Percentiles rank a stretch among this genome's conserved stretches.
Evolutionary conservation across 64 coral and sea anemone species (phyloP).

Genomic region (Hydrozoanthus tunicans): DNA sequence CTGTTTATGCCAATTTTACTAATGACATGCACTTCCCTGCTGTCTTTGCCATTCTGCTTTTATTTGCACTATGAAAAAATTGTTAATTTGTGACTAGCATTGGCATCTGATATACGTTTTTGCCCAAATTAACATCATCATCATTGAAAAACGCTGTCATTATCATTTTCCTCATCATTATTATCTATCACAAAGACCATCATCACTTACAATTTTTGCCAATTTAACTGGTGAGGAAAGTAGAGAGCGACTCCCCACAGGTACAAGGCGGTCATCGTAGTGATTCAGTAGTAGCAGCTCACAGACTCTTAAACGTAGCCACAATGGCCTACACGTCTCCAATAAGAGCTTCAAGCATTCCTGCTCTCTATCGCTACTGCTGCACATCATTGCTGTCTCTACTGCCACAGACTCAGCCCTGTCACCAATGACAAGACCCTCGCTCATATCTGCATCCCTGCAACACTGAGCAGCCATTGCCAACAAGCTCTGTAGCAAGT

Average conservation of each 20-base stretch:
- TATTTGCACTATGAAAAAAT: not conserved
- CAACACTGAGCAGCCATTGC: constrained; percentile 72
- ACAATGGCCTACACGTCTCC: constrained; percentile 74
- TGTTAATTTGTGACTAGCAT: not conserved
- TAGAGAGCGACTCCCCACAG: constrained; percentile 47
- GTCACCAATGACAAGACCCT: constrained; percentile 55
- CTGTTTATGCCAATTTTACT: not conserved
- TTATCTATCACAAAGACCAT: not conserved
- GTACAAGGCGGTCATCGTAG: constrained; percentile 76
- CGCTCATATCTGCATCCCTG: constrained; percentile 41
- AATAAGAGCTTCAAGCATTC: constrained; percentile 63
- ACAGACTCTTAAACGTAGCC: constrained; percentile 71
- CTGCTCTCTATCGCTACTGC: constrained; percentile 24
- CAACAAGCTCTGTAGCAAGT: constrained; percentile 68
- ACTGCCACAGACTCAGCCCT: constrained; percentile 62
- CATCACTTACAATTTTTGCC: constrained; percentile 89
- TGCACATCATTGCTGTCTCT: constrained; percentile 61
- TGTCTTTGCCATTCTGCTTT: not conserved
- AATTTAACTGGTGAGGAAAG: constrained; percentile 59
- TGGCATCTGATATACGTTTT: not conserved
- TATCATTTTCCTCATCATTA: not conserved
- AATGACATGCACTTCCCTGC: not conserved
- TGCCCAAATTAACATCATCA: not conserved
- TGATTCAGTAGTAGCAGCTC: constrained; percentile 71
- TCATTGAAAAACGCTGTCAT: not conserved